Conservation (phyloP, 2,113 vertebrate species). For the Callipepla squamata region DNA sequence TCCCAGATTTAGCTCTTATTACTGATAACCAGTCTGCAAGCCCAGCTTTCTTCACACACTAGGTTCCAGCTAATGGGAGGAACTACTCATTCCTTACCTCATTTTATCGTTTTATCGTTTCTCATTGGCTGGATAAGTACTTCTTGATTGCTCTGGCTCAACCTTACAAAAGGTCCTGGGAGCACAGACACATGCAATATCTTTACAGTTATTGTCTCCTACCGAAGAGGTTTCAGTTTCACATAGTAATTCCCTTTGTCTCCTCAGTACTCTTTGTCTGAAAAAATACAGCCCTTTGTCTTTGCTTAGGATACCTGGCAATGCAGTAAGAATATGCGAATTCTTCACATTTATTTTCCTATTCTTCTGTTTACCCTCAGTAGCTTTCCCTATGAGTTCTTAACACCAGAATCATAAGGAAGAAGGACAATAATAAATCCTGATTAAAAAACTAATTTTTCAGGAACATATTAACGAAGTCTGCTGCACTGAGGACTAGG, state of each 20-base stretch:
- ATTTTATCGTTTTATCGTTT: neutral
- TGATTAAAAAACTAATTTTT: neutral
- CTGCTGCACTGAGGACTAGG: neutral
- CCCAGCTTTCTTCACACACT: neutral
- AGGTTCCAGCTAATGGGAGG: neutral
- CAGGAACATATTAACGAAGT: neutral
- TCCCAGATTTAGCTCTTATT: neutral
- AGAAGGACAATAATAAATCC: neutral
- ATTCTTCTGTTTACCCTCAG: neutral
- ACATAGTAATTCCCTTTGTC: neutral
- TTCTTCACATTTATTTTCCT: neutral
- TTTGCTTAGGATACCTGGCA: neutral
- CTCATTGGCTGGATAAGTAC: neutral
- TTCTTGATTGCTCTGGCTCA: neutral
- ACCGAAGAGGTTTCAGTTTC: neutral
- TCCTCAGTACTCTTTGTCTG: neutral
- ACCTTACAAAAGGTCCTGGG: neutral
- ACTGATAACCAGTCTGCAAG: neutral
- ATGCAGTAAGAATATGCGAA: neutral
- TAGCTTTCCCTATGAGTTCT: neutral
- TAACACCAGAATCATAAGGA: neutral
- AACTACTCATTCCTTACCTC: neutral
- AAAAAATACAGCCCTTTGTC: neutral
- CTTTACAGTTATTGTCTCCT: neutral
- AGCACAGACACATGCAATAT: neutral